A percentile compares a stretch with the other conserved stretches of the same genome.
Conservation (phyloP, 2,113 vertebrate species). For the Oenanthe melanoleuca region DNA sequence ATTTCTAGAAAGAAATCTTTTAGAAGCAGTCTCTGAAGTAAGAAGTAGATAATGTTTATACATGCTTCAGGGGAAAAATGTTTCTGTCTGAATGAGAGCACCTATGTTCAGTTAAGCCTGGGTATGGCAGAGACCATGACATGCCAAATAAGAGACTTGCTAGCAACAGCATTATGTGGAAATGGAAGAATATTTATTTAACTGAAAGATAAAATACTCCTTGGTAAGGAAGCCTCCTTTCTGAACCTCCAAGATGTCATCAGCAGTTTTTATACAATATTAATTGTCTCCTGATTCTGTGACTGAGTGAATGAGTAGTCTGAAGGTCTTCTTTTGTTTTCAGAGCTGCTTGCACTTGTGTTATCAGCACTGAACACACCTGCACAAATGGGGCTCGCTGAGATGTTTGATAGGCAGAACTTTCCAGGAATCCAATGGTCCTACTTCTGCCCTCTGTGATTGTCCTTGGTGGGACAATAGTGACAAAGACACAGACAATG, state of each 20-base stretch:
- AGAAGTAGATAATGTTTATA: background rate
- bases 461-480: background rate
- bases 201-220: background rate
- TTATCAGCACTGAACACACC: slow-evolving; percentile 38
- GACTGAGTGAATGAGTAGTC: background rate
- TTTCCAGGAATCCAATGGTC: slow-evolving; percentile 34
- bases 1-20: background rate
- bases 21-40: background rate
- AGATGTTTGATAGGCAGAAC: slow-evolving; percentile 6
- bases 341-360: background rate
- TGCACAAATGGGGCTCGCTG: background rate
- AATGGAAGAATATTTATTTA: background rate
- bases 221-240: background rate
- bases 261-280: background rate
- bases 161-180: background rate
- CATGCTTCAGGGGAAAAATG: background rate
- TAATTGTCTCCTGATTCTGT: background rate
- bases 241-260: background rate
- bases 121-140: background rate
- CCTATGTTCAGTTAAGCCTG: background rate
- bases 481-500: background rate
- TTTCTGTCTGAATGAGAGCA: background rate
- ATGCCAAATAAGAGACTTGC: background rate
- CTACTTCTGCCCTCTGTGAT: background rate
- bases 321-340: slow-evolving; percentile 31